Conservation (phyloP, 2,888 invertebrate species). For the Agapostemon virescens region DNA sequence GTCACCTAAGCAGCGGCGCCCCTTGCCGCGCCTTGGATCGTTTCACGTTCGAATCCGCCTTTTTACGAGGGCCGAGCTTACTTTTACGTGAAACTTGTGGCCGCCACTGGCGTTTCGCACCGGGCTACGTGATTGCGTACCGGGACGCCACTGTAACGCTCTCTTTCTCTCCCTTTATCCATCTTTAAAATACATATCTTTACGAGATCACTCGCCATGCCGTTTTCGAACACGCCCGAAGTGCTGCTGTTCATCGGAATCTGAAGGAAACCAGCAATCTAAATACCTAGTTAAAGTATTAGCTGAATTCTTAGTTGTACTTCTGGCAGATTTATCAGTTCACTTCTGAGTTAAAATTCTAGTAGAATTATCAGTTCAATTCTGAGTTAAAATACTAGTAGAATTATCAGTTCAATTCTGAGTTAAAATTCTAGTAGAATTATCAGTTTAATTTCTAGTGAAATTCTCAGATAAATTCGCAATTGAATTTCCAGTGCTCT, state of each 20-base stretch:
- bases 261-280: background rate
- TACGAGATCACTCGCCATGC: background rate
- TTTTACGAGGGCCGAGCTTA: slow-evolving; percentile 68
- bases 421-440: background rate
- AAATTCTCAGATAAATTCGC: background rate
- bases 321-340: too few species aligned
- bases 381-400: background rate
- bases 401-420: background rate
- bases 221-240: background rate
- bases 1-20: slow-evolving; percentile 68
- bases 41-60: slow-evolving; percentile 66
- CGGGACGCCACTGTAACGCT: slow-evolving; percentile 39
- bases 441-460: background rate
- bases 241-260: background rate
- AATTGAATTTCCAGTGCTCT: background rate
- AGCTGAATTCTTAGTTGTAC: too few species aligned
- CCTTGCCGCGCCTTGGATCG: slow-evolving; percentile 62
- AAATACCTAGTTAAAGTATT: too few species aligned
- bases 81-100: slow-evolving; percentile 68
- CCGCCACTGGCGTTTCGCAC: slow-evolving; percentile 43
- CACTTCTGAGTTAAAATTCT: too few species aligned
- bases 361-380: background rate
- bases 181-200: slow-evolving; percentile 1
- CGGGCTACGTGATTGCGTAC: slow-evolving; percentile 64
- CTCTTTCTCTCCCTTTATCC: too few species aligned